phyloP scores from a whole-genome alignment of 2,797 vertebrate genomes.

The Taeniopygia guttata region DNA sequence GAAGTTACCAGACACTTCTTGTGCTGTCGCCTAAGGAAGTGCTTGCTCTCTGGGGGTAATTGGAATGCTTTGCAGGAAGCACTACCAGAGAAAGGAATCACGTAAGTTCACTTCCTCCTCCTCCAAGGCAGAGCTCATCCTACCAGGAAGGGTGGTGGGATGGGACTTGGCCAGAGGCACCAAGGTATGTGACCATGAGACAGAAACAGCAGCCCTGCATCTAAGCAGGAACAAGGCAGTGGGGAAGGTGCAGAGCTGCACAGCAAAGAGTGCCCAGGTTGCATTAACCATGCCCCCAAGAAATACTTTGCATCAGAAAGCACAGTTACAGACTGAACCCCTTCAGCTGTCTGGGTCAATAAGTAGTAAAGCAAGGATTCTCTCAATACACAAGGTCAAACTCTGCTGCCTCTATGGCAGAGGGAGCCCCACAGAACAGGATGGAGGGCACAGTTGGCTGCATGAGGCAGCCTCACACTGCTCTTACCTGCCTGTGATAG shows the following conservation, averaged over 20 bases:
- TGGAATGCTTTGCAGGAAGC: neutral
- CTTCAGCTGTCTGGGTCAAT: neutral
- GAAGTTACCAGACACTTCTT: neutral
- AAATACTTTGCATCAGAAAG: neutral
- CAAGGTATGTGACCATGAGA: neutral
- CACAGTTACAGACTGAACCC: neutral
- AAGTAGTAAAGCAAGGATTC: neutral
- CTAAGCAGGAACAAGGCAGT: neutral
- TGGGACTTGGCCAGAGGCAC: neutral
- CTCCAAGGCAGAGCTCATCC: neutral
- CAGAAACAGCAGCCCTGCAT: neutral
- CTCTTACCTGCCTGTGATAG: constrained; percentile 89
- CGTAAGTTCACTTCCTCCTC: neutral
- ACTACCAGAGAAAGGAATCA: neutral
- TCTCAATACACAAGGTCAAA: neutral
- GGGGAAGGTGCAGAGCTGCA: neutral
- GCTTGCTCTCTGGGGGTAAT: neutral
- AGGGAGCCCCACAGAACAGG: neutral
- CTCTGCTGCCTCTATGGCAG: neutral
- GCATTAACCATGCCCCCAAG: neutral
- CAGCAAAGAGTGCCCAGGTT: neutral
- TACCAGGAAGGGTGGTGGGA: neutral
- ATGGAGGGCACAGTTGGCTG: neutral
- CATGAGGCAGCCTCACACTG: neutral
- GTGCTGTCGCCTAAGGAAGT: neutral